These are phyloP conservation scores for Sandelia bainsii DNA, from an alignment of 2,797 vertebrate species.

Conservation along the genomic window DNA sequence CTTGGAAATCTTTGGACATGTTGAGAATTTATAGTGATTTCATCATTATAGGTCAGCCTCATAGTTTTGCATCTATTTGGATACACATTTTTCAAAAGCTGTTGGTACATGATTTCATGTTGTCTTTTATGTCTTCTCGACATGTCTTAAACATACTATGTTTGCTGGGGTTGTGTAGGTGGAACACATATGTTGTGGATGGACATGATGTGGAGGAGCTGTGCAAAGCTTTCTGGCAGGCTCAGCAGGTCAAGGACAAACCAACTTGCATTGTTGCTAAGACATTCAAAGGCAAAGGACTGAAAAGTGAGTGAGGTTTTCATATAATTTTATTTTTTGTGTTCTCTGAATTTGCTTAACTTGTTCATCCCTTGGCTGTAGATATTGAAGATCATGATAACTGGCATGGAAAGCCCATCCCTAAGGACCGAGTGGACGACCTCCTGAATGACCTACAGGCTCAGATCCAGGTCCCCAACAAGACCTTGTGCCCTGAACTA, in stretches of 20 bases:
- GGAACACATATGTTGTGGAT: slow-evolving; percentile 91
- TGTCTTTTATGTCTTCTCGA: too few species aligned
- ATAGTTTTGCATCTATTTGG: not conserved
- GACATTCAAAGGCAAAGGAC: slow-evolving; percentile 90
- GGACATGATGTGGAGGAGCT: slow-evolving; percentile 90
- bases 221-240: slow-evolving; percentile 88
- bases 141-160: slow-evolving; percentile 17
- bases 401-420: slow-evolving; percentile 91
- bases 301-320: slow-evolving; percentile 80
- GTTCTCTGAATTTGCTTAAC: not conserved
- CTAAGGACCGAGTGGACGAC: slow-evolving; percentile 84
- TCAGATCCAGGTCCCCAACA: slow-evolving; percentile 86
- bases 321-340: not conserved
- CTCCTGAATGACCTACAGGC: slow-evolving; percentile 83
- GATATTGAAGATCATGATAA: slow-evolving; percentile 89
- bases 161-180: slow-evolving; percentile 77
- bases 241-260: slow-evolving; percentile 86
- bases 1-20: too few species aligned
- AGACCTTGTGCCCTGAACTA: slow-evolving; percentile 73
- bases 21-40: too few species aligned
- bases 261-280: slow-evolving; percentile 92
- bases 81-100: not conserved
- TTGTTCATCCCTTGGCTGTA: slow-evolving; percentile 51
- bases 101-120: not conserved
- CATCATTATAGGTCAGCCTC: not conserved